Evolutionary conservation across 2,113 vertebrate genomes (phyloP).

Genomic region (Thalassoma bifasciatum): DNA sequence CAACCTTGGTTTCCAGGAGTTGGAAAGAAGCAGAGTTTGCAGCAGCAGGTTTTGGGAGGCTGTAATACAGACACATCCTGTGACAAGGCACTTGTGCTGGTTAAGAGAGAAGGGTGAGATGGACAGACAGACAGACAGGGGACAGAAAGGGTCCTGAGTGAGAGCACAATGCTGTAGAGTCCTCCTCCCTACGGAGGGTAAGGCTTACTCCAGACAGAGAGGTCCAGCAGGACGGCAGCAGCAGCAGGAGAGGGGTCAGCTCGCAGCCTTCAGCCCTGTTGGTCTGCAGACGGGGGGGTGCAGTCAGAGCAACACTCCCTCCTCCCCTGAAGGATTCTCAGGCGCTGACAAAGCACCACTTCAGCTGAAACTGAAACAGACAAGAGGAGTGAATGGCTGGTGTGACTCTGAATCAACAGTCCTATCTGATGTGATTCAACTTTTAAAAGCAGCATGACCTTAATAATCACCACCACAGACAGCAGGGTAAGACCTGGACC

Average conservation of each 20-base stretch:
- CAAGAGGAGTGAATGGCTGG: constrained; percentile 33
- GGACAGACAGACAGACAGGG: neutral
- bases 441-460: constrained; percentile 4
- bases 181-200: constrained; percentile 26
- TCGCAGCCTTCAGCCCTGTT: constrained; percentile 27
- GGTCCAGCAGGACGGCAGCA: constrained; percentile 36
- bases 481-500: too few species aligned
- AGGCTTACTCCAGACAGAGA: constrained; percentile 35
- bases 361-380: constrained; percentile 61
- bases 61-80: constrained; percentile 50
- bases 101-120: constrained; percentile 23
- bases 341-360: constrained; percentile 46
- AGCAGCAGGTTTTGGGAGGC: constrained; percentile 32
- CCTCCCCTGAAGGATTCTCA: constrained; percentile 18
- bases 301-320: constrained; percentile 25
- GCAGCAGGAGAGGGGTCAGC: constrained; percentile 27
- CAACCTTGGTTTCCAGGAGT: constrained; percentile 6
- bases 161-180: constrained; percentile 34
- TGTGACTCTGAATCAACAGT: constrained; percentile 22
- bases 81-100: constrained; percentile 75
- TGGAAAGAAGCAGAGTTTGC: constrained; percentile 26
- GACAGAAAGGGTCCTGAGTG: constrained; percentile 35
- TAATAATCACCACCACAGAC: neutral
- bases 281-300: constrained; percentile 20
- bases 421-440: neutral